These are phyloP conservation scores for Corythoichthys intestinalis DNA, from an alignment of 2,113 vertebrate genomes.

Conservation along the genomic window DNA sequence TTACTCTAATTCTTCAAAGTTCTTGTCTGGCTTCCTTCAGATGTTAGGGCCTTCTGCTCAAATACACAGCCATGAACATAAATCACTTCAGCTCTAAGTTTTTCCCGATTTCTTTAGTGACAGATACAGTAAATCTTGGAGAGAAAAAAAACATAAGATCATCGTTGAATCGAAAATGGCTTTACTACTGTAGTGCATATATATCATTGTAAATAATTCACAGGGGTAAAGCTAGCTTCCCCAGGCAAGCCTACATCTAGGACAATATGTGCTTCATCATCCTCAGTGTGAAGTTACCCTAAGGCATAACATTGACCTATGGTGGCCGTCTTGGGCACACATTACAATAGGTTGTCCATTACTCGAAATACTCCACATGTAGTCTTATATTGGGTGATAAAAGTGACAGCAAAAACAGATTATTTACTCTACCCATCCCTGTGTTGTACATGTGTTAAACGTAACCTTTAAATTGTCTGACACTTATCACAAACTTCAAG, in stretches of 20 bases:
- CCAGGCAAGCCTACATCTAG: slow-evolving; percentile 34
- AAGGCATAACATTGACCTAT: slow-evolving; percentile 49
- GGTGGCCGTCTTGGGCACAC: slow-evolving; percentile 52
- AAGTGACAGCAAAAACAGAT: slow-evolving; percentile 54
- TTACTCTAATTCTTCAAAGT: slow-evolving; percentile 29
- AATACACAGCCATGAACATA: slow-evolving; percentile 34
- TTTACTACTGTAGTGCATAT: slow-evolving; percentile 57
- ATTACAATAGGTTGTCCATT: slow-evolving; percentile 51
- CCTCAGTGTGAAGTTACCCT: slow-evolving; percentile 55
- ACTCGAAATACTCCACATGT: slow-evolving; percentile 44
- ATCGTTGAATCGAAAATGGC: slow-evolving; percentile 56
- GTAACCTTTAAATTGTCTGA: background rate
- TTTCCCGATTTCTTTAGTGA: slow-evolving; percentile 47
- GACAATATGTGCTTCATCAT: slow-evolving; percentile 67
- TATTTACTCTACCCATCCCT: slow-evolving; percentile 28
- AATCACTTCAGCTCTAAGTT: slow-evolving; percentile 33
- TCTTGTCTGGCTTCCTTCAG: slow-evolving; percentile 22
- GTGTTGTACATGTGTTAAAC: slow-evolving; percentile 21
- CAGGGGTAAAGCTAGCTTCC: slow-evolving; percentile 55
- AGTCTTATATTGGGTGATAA: slow-evolving; percentile 56
- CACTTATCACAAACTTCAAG: background rate
- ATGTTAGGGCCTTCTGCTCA: slow-evolving; percentile 18
- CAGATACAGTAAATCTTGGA: slow-evolving; percentile 41
- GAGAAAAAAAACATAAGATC: slow-evolving; percentile 28
- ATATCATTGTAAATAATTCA: slow-evolving; percentile 73